These are phyloP conservation scores for Amorpha juglandis DNA, from an alignment of 2,888 invertebrate genomes.

Conservation along the genomic window DNA sequence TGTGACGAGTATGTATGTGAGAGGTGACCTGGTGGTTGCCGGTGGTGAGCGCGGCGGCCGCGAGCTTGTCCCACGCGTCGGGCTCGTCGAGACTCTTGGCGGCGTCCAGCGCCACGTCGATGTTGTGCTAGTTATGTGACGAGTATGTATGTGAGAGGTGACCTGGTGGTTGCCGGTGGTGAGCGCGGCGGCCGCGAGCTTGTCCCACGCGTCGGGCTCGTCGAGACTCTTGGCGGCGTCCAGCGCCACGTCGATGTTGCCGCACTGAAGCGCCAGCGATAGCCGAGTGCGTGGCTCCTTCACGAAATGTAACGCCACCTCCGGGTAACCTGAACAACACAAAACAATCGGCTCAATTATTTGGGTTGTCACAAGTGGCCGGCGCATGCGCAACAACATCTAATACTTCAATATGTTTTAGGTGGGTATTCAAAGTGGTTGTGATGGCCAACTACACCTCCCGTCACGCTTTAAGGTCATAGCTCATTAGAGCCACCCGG, in stretches of 20 bases:
- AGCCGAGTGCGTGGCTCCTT: constrained; percentile 99
- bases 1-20: not conserved
- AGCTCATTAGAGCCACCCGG: too few relatives aligned
- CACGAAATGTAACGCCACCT: constrained; percentile 99
- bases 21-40: constrained; percentile 93
- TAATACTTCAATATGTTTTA: too few relatives aligned
- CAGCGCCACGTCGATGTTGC: constrained; percentile 98
- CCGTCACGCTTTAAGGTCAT: too few relatives aligned
- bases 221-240: constrained; percentile 98
- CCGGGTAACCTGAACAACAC: constrained; percentile 89
- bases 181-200: constrained; percentile 96
- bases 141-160: not conserved
- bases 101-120: constrained; percentile 97
- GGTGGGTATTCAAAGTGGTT: too few relatives aligned
- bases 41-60: constrained; percentile 95
- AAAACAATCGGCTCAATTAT: not conserved
- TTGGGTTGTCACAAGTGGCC: too few relatives aligned
- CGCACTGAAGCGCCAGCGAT: constrained; percentile 97
- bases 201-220: constrained; percentile 98
- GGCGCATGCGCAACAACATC: too few relatives aligned
- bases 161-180: constrained; percentile 96
- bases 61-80: constrained; percentile 96
- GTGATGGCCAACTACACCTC: too few relatives aligned
- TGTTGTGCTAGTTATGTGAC: not conserved
- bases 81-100: constrained; percentile 85